A percentile compares a stretch with the other conserved stretches of the same genome.
Conservation (phyloP, 2,888 invertebrate species). For the Caenorhabditis wallacei region DNA sequence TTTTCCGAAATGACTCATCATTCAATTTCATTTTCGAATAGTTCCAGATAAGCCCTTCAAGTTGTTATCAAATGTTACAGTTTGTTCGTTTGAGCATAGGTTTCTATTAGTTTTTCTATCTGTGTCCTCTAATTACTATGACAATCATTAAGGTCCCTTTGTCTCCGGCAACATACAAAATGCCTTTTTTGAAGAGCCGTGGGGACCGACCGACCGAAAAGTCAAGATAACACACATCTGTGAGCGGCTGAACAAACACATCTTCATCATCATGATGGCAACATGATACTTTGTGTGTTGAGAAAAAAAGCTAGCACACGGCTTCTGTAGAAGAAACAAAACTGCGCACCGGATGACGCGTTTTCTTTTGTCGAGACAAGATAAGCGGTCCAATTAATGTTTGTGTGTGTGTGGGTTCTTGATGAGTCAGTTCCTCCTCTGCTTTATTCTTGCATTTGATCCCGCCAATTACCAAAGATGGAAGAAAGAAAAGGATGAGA, state of each 20-base stretch:
- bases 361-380: constrained; percentile 25
- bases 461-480: constrained; percentile 52
- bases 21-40: no score
- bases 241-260: constrained; percentile 64
- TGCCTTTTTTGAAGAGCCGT: constrained; percentile 24
- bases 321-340: constrained; percentile 34
- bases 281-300: constrained; percentile 62
- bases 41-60: no score
- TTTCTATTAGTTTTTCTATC: background rate
- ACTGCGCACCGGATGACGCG: constrained; percentile 50
- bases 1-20: no score
- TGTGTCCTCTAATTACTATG: no score
- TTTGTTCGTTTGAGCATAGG: background rate
- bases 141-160: background rate
- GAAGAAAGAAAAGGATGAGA: background rate
- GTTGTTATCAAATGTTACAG: no score
- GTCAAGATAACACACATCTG: constrained; percentile 60
- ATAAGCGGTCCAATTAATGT: constrained; percentile 56
- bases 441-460: constrained; percentile 22
- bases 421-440: constrained; percentile 41
- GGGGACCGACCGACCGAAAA: constrained; percentile 36
- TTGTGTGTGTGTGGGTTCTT: constrained; percentile 14
- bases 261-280: constrained; percentile 50
- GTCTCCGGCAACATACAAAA: constrained; percentile 3
- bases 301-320: constrained; percentile 33